Evolutionary conservation across 92 coral and sea anemone genomes (phyloP).

Genomic region (Pocillopora grandis): DNA sequence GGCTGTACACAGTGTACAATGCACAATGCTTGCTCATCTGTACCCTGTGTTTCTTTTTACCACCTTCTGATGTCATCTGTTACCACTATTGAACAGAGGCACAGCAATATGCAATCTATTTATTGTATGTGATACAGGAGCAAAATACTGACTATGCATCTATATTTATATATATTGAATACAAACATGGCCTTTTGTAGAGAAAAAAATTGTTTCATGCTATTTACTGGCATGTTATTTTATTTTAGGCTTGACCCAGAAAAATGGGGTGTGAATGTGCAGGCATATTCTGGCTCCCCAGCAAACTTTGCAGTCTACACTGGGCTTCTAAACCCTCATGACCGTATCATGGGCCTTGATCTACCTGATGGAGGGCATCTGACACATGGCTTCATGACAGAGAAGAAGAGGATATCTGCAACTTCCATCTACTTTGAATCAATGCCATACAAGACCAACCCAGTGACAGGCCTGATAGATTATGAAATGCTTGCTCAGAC

Average conservation of each 20-base stretch:
- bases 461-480: conserved; percentile 86
- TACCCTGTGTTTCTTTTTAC: no score
- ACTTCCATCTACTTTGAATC: conserved; percentile 98
- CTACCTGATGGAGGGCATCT: conserved; percentile 98
- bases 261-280: conserved; percentile 99
- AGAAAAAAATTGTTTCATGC: background rate
- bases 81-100: no score
- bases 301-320: conserved; percentile 98
- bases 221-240: background rate
- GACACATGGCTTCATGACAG: conserved; percentile 99
- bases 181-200: background rate
- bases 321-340: conserved; percentile 91
- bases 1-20: no score
- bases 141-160: background rate
- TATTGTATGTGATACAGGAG: no score
- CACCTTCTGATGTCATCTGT: no score
- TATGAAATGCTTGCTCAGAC: conserved; percentile 89
- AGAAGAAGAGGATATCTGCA: conserved; percentile 96
- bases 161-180: background rate
- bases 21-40: no score
- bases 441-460: conserved; percentile 94
- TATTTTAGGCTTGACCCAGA: conserved; percentile 86
- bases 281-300: conserved; percentile 97
- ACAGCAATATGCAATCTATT: no score
- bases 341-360: conserved; percentile 97